These are phyloP conservation scores for Otolemur crassicaudatus DNA, from an alignment of 2,797 vertebrate genomes.

Conservation along the genomic window DNA sequence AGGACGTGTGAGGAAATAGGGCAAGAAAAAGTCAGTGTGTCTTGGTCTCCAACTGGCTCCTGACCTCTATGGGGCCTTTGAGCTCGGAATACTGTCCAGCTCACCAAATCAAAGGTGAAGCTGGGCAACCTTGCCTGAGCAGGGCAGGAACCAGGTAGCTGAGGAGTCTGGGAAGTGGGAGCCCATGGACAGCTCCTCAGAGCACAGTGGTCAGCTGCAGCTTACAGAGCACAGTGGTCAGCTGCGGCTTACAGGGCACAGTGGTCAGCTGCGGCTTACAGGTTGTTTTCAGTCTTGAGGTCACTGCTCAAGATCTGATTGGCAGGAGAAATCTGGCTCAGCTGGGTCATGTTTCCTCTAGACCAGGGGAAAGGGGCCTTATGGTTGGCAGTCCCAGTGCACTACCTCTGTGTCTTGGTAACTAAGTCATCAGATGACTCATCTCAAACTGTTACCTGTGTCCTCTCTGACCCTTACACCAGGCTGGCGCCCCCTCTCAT, in stretches of 20 bases:
- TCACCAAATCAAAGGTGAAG: background rate
- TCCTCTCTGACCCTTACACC: background rate
- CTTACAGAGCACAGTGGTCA: background rate
- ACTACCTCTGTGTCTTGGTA: background rate
- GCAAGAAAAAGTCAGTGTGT: background rate
- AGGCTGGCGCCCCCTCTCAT: background rate
- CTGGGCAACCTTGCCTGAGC: background rate
- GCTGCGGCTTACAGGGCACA: background rate
- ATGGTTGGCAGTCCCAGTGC: background rate
- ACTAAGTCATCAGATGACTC: background rate
- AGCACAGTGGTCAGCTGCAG: background rate
- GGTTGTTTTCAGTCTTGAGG: background rate
- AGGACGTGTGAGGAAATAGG: background rate
- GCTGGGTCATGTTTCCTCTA: background rate
- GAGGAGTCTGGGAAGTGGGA: background rate
- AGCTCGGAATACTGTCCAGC: background rate
- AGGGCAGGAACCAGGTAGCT: background rate
- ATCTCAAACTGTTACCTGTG: background rate
- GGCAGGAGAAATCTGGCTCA: background rate
- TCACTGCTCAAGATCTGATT: background rate
- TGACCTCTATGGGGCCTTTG: background rate
- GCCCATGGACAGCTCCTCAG: background rate
- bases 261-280: background rate
- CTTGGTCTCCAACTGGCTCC: background rate
- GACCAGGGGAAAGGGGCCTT: background rate